Conservation (phyloP, 2,113 vertebrate species). For the Tamias sibiricus region DNA sequence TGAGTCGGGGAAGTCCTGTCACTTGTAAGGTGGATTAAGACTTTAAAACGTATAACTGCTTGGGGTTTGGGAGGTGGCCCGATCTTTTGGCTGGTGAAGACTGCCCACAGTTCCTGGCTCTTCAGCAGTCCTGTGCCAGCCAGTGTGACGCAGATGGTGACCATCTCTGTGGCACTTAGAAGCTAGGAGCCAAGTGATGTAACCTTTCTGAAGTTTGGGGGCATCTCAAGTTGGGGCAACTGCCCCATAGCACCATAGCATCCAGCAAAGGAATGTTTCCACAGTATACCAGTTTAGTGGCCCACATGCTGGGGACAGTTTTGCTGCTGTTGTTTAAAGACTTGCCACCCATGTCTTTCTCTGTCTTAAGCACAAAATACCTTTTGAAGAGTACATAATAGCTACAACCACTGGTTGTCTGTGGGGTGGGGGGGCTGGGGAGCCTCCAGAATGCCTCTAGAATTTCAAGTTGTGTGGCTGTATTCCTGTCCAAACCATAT, state of each 20-base stretch:
- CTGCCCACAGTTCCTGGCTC: background rate
- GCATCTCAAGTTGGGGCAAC: background rate
- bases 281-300: background rate
- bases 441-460: background rate
- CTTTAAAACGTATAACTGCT: background rate
- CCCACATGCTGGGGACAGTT: too few relatives aligned
- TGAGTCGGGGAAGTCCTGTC: background rate
- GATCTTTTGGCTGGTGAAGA: background rate
- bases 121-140: background rate
- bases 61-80: background rate
- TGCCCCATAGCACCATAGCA: background rate
- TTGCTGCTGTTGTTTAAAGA: background rate
- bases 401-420: background rate
- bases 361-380: rapidly evolving
- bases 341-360: background rate
- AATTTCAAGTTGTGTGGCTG: background rate
- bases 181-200: background rate
- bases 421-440: background rate
- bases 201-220: background rate
- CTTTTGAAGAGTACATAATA: background rate
- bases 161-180: background rate
- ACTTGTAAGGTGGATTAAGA: background rate
- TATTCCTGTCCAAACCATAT: background rate
- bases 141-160: background rate
- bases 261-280: background rate